Base-by-base conservation (phyloP, 2,113 vertebrate species). In the Canis aureus region DNA sequence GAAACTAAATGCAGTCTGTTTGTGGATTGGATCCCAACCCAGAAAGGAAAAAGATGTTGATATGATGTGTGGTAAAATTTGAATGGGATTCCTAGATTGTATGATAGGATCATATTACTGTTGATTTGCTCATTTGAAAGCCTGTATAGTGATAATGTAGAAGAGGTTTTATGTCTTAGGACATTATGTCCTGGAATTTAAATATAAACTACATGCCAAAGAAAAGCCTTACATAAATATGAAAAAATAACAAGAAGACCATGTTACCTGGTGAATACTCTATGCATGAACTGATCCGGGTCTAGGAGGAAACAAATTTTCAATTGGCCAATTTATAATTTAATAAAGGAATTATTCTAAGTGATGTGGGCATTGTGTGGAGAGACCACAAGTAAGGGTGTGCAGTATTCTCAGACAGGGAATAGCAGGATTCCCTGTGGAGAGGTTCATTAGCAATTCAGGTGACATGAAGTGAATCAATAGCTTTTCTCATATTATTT, bases 81-180 rank as follows among this genome's bases (percentile, higher is more conserved):
- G 15, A 74, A 78, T 55, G 32, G 19, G 25, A 84, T 78, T 64
- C 60, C 29, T 71, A 17, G 55, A 55, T 78, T 84, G 23, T 55
- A 49, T 3, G 11, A 59, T 5, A 91, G 7, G 57, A 2, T 84
- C n/a, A 17, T 38, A 64, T 64, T 59, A 71, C 59, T 43, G 7
- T 27, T 86, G 38, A 74, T 49, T 93, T 67, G 25, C 27, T 82
- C 25, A 69, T 35, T 96, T 82, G 32, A 90, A 95, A 81, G 59
- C 43, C 23, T 86, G 9, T 60, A 62, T 57, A 22, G 22, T 43
- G 59, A 62, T 16, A 22, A 86, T 19, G 16, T 35, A 74, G 22
- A 7, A 85, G 32, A 53, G 11, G 13, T 25, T 67, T 92, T 51
- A 73, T 66, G 13, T 79, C 38, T 67, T 60, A 17, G 38, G 13